Base-by-base conservation (phyloP, 2,888 invertebrate genomes). In the Muscina levida region DNA sequence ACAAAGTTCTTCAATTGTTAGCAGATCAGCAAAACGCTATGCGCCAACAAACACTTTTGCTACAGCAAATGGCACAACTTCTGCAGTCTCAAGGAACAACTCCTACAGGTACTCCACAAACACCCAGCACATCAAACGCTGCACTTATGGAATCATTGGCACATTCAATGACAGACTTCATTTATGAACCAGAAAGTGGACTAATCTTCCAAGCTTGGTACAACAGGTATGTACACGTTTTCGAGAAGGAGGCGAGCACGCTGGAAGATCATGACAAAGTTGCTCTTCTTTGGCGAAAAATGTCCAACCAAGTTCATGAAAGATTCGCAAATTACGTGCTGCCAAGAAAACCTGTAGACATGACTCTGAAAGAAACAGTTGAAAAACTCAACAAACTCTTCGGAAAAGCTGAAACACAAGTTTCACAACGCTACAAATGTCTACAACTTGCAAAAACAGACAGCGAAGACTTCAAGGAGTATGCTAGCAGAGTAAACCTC, bases 391-490 rank as follows among this genome's bases (percentile, higher is more conserved):
- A 22, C 62, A 65, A 44, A 24, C 62, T 72, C 6, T 72, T 56
- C 15, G 72, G 72, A 26, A 72, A 42, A 65, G 31, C 24, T 1
- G 71, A 71, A 19, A 59, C 59, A 13, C 48, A 71, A 26, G 71
- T 72, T n/a, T 26, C 46, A n/a, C 65, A 72, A 53, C 67, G 66
- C 1, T 73, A 48, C 66, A 74, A 74, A 24, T 74, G 68, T 24
- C 31, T 48, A 2, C 74, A 74, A 48, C 15, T 68, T 10, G 11
- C 65, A 59, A 56, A 70, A 22, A 11, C 13, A 17, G 59, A 79
- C 6, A 44, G 6, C 5, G 78, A 79, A 46, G 74, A 78, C 31
- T 74, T 67, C 42, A 51, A 17, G 19, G 59, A 73, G 15, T 78
- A 73, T 15, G 44, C 62, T 2, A 62, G 72, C 2, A 24, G 51